Evolutionary conservation across 2,113 vertebrate genomes (phyloP), one percentile per base, ranked within the genome.

Genomic region (Motacilla tschutschensis): DNA sequence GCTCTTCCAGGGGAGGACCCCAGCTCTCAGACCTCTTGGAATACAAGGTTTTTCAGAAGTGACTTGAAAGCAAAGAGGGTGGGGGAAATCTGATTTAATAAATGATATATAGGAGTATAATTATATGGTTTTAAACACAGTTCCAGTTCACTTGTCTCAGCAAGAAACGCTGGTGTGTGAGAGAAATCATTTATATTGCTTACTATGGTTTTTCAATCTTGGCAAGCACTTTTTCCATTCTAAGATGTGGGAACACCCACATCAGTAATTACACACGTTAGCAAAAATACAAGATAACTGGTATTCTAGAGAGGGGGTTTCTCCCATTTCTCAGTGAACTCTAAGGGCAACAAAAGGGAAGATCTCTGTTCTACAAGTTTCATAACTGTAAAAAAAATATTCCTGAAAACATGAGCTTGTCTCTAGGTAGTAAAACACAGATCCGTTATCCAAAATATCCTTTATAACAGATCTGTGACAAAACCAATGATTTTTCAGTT

Each of bases 51-150:
- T 93, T 94, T 62, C 83, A 95, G 88, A 85, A 93, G 59, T 7
- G 17, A 95, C 94, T 91, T 95, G 83, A 96, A 95, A 96, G 94
- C 58, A 82, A 81, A 92, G 70, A 93, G 91, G 93, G 95, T 94
- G 92, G 91, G 91, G 75, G 76, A 93, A 78, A 95, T 92, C 89
- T 94, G 94, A 95, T 96, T 96, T 95, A 94, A 95, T 95, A 96
- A 95, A 88, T 95, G 95, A 95, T 96, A 95, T 94, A 94, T 94
- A 94, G 64, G 73, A 66, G 80, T 43, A 73, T 81, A 93, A 93
- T 81, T 91, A 93, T 46, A 96, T 43, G 87, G 94, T 92, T 94
- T 95, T 83, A 91, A 89, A 77, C 29, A 44, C 53, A 44, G 81
- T 90, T 83, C 94, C 92, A 91, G 91, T 93, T 92, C 95, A 94